Evolutionary conservation across 2,797 vertebrate species (phyloP), one percentile per base, ranked within the genome.

Genomic region (Xyrichtys novacula): DNA sequence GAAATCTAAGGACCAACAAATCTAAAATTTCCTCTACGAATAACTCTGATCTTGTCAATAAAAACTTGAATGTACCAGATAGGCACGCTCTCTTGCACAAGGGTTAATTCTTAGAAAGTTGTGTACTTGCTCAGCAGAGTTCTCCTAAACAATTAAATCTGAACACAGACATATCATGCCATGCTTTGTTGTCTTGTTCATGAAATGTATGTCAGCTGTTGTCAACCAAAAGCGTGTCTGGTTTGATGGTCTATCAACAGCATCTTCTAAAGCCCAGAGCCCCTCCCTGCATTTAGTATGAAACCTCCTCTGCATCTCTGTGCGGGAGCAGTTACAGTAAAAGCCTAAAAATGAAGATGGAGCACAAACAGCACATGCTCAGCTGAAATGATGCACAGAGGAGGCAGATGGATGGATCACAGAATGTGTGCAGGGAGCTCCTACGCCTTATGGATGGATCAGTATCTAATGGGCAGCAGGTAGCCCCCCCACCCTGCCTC

Each of bases 391-490:
- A 63, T 85, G 81, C 68, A 77, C 9, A 28, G 73, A 71, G 88
- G 75, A 87, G 78, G 85, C 56, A 81, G 85, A 76, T 86, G 74
- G 87, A 74, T 75, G 76, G 80, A 85, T 87, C 71, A 84, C 68
- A 80, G 78, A 61, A 82, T 62, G 71, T 44, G 47, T 81, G 79
- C 76, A 60, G 78, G 76, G 72, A 87, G 84, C 86, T 85, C 85
- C 90, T 88, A 90, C 86, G 71, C 86, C 74, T 85, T 86, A 79
- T 91, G 87, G 90, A 93, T 92, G 87, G 90, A 93, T 92, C 85
- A 82, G 77, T 72, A 68, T 83, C 75, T 62, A 81, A 87, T 88
- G 80, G 87, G 88, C 81, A 85, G 83, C 73, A 81, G 74, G 74
- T 78, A 79, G 55, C 44, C 59, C 54, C 9, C 26, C 36, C 19